Evolutionary conservation across 23 tunicate species (phyloP), one percentile per base, ranked within the genome.

Genomic region (Ciona savignyi): DNA sequence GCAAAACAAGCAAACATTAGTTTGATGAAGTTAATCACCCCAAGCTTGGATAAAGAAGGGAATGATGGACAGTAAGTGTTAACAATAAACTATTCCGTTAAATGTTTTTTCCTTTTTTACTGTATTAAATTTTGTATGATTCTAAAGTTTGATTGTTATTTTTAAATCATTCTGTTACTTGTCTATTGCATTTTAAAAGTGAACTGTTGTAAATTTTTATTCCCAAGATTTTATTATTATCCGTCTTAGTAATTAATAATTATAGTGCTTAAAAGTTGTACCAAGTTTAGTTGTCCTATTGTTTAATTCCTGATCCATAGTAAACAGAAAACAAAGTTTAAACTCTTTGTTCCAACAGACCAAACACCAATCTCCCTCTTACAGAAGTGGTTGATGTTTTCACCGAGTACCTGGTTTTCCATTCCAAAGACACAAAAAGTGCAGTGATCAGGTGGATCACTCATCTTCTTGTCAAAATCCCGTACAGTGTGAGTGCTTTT

Each of bases 371-470:
- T 0, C 74, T 90, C 0, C 97, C 90, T 35, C 48, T 90, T 27
- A n/a, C 19, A 15, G 85, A 84, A 24, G 79, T 90, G 85, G 65
- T 90, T 15, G 71, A 84, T 24, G 97, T 90, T 1, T 83, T 90
- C 32, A 77, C 77, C 9, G 25, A 27, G 19, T 62, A 74, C 61
- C 82, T 90, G n/a, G 66, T 63, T 69, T 66, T 27, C 74, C 76
- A 79, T 35, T 83, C 97, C 32, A 79, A 85, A 0, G 49, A 51
- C 9, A 80, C 97, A 28, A 79, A 77, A 49, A 68, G 74, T 68
- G 97, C 97, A 1, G 86, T 90, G 35, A 87, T 90, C 23, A 60
- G 86, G 33, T 90, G 97, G 97, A 70, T 90, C 29, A 66, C 73
- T 22, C 97, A 90, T 65, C 66, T 90, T 4, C 81, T 90, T 62